A percentile compares a stretch with the other conserved stretches of the same genome.
phyloP scores from a whole-genome alignment of 2,113 vertebrate genomes.

The Hyperopisus bebe region DNA sequence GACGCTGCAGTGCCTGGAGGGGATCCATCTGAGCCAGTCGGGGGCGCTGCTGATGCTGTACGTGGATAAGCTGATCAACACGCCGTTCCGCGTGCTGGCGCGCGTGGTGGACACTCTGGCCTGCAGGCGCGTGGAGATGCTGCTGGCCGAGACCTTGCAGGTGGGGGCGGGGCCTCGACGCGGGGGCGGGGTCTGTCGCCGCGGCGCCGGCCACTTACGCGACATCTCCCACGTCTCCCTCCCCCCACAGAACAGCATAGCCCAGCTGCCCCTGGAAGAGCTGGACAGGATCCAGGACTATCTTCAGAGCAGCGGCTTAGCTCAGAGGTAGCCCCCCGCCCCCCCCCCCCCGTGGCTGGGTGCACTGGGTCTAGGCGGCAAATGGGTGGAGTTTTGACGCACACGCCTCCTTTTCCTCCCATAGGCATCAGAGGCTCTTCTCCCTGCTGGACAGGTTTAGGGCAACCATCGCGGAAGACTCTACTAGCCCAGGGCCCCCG shows the following conservation, averaged over 20 bases:
- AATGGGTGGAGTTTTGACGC: background rate
- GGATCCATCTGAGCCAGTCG: constrained; percentile 96
- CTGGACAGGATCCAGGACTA: constrained; percentile 86
- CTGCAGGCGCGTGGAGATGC: constrained; percentile 93
- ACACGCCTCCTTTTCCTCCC: background rate
- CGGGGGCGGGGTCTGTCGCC: background rate
- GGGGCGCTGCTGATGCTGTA: constrained; percentile 86
- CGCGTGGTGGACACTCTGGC: constrained; percentile 93
- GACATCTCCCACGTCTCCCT: background rate
- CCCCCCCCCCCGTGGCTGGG: background rate
- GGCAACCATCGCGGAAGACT: constrained; percentile 72
- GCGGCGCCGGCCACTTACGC: background rate
- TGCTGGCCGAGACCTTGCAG: constrained; percentile 87
- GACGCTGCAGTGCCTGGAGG: constrained; percentile 89
- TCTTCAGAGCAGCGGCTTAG: constrained; percentile 82
- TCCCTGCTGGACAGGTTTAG: constrained; percentile 96
- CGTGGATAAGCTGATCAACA: constrained; percentile 85
- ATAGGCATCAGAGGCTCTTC: constrained; percentile 91
- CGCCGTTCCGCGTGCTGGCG: constrained; percentile 86
- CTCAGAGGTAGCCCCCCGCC: constrained; percentile 69
- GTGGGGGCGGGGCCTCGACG: constrained; percentile 43
- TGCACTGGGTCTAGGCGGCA: background rate
- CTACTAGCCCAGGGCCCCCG: constrained; percentile 68
- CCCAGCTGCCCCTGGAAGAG: constrained; percentile 87
- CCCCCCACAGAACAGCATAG: constrained; percentile 73